phyloP scores from a whole-genome alignment of 2,113 vertebrate species.

The Bambusicola thoracicus region DNA sequence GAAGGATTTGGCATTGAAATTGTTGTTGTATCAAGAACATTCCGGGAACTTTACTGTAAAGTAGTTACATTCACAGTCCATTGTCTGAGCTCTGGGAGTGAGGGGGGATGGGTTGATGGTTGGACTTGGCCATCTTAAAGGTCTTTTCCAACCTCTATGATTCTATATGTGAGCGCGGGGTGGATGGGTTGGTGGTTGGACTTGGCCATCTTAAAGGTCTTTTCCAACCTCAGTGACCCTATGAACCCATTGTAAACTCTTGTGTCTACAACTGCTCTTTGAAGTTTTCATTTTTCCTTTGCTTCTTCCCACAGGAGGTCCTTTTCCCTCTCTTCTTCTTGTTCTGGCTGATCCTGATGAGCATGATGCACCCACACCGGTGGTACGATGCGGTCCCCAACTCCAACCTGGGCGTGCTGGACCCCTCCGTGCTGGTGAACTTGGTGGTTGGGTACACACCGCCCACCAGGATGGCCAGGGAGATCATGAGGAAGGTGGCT shows the following conservation, averaged over 20 bases:
- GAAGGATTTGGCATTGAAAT: not conserved
- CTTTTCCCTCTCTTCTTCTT: conserved; percentile 81
- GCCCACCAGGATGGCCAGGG: conserved; percentile 29
- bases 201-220: not conserved
- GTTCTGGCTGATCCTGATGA: conserved; percentile 82
- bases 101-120: no score
- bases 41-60: not conserved
- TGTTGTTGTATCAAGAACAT: not conserved
- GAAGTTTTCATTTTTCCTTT: not conserved
- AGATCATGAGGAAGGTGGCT: conserved; percentile 78
- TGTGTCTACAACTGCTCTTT: accelerated
- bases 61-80: not conserved
- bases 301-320: conserved; percentile 68
- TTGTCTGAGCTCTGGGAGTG: accelerated
- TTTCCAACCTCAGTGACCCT: not conserved
- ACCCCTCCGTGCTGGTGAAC: conserved; percentile 58
- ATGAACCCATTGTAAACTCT: not conserved
- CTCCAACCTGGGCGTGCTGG: conserved; percentile 67
- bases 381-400: conserved; percentile 67
- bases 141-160: no score
- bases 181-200: no score
- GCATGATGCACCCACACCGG: conserved; percentile 82
- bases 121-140: no score
- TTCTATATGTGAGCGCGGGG: no score
- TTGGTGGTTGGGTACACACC: conserved; percentile 77